These are phyloP conservation scores for Podargus strigoides DNA, from an alignment of 2,797 vertebrate species.

Conservation along the genomic window DNA sequence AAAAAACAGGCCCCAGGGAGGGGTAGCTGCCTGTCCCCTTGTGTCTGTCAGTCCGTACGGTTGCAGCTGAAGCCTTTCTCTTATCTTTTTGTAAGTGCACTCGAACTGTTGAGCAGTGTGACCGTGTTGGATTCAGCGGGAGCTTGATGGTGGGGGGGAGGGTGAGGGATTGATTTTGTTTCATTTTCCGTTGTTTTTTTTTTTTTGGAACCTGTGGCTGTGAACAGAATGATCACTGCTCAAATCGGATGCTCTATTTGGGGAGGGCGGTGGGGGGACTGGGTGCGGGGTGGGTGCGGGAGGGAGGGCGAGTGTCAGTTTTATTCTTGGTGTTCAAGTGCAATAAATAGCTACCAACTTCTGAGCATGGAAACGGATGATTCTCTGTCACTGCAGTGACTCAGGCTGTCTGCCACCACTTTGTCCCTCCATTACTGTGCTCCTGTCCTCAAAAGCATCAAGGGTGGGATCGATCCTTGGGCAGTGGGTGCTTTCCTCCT, in stretches of 20 bases:
- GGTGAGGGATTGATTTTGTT: not conserved
- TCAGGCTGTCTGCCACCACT: not conserved
- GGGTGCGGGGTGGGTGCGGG: conserved; percentile 11
- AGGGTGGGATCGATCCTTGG: not conserved
- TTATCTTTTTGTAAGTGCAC: conserved; percentile 52
- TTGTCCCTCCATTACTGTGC: not conserved
- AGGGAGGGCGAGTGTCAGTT: conserved; percentile 68
- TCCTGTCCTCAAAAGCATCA: not conserved
- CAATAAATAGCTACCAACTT: conserved; percentile 80
- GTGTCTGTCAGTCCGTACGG: not conserved
- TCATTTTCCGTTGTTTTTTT: not conserved
- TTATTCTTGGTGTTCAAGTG: conserved; percentile 81
- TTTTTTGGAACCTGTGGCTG: conserved; percentile 64
- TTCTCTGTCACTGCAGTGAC: conserved; percentile 51
- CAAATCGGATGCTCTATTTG: conserved; percentile 61
- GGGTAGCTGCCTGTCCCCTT: not conserved
- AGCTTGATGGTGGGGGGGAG: not conserved
- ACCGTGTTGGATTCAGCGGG: conserved; percentile 61
- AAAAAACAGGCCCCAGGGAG: conserved; percentile 15
- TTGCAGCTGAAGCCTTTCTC: conserved; percentile 45
- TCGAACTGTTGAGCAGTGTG: conserved; percentile 51
- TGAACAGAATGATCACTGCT: conserved; percentile 78
- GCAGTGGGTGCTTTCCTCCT: not conserved
- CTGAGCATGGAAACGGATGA: conserved; percentile 61
- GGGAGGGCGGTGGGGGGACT: not conserved